Evolutionary conservation across 2,113 vertebrate genomes (phyloP).

Genomic region (Zosterops pallidus): DNA sequence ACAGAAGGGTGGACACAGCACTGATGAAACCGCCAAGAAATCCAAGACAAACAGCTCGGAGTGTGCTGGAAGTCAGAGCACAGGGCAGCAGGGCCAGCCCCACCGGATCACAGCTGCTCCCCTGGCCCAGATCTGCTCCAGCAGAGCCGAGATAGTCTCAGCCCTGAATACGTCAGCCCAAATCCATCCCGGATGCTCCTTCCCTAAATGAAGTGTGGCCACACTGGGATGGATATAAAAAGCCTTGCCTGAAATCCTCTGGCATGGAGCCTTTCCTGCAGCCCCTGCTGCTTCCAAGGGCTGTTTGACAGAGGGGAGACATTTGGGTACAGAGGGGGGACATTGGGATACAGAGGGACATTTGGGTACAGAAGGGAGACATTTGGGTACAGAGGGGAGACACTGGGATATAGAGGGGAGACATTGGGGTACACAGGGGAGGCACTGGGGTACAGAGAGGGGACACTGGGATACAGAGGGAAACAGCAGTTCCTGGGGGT

Average conservation of each 20-base stretch:
- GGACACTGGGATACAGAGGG: neutral
- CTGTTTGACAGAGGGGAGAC: neutral
- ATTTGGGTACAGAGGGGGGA: rapidly evolving
- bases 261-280: neutral
- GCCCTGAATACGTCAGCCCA: neutral
- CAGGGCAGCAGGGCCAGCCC: neutral
- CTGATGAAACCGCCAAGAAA: neutral
- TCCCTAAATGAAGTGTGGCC: neutral
- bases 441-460: neutral
- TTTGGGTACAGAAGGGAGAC: neutral
- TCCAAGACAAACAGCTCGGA: rapidly evolving
- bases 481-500: neutral
- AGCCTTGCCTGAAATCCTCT: neutral
- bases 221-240: conserved; percentile 13
- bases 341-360: neutral
- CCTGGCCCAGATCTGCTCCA: neutral
- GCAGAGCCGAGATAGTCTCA: neutral
- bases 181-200: neutral
- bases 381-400: neutral
- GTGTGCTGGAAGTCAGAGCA: neutral
- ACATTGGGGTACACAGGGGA: neutral
- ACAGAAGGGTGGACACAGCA: neutral
- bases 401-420: neutral
- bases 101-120: neutral
- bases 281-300: neutral